These are phyloP conservation scores for Sebastes umbrosus DNA, from an alignment of 2,797 vertebrate genomes.

Conservation along the genomic window DNA sequence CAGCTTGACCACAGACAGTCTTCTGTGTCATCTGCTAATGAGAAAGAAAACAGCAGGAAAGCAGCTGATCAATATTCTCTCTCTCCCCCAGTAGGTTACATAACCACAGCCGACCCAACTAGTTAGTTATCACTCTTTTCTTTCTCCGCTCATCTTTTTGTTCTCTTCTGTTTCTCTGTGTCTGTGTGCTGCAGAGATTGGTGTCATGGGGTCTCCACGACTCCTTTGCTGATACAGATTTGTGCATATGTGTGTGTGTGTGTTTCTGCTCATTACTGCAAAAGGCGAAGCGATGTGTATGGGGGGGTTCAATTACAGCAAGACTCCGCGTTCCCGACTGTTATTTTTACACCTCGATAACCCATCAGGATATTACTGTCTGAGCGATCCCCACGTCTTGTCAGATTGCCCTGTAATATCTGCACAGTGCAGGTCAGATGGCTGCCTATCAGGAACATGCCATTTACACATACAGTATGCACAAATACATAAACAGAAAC, in stretches of 20 bases:
- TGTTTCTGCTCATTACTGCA: slow-evolving; percentile 33
- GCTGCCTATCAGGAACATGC: neutral
- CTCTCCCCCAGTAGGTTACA: slow-evolving; percentile 11
- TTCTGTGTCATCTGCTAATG: slow-evolving; percentile 56
- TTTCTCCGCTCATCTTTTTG: neutral
- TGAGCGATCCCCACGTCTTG: neutral
- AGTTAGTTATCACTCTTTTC: slow-evolving; percentile 14
- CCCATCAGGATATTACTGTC: slow-evolving; percentile 2
- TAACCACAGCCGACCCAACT: slow-evolving; percentile 3
- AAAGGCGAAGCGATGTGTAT: neutral
- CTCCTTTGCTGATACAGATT: neutral
- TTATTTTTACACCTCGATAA: slow-evolving; percentile 22
- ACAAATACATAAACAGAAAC: neutral
- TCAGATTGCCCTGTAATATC: neutral
- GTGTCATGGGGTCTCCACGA: slow-evolving; percentile 6
- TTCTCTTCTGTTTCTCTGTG: neutral
- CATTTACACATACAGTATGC: neutral
- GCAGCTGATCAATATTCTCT: slow-evolving; percentile 50
- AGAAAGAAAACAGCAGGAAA: slow-evolving; percentile 62
- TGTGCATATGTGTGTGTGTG: neutral
- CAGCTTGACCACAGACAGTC: slow-evolving; percentile 23
- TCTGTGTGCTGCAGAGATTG: neutral
- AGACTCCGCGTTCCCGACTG: neutral
- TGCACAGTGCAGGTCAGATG: neutral
- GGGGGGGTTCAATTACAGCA: slow-evolving; percentile 8